Conservation (phyloP, 2,888 invertebrate genomes). For the Piscicola geometra region DNA sequence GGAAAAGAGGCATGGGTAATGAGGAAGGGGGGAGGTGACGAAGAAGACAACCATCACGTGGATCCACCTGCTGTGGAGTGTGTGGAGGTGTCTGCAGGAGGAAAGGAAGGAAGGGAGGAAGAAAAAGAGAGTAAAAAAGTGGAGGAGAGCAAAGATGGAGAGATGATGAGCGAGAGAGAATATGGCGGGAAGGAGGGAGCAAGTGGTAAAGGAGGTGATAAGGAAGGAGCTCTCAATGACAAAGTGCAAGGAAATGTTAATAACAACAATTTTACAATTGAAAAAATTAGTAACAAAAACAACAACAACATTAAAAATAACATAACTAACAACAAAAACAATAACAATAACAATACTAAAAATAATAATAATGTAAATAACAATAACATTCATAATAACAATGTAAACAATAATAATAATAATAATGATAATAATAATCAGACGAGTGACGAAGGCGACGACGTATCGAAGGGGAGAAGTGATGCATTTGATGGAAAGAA, state of each 20-base stretch:
- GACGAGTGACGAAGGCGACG: not conserved
- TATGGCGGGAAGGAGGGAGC: too few species aligned
- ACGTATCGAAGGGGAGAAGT: not conserved
- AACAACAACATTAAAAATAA: constrained; percentile 7
- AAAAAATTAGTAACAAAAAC: not conserved
- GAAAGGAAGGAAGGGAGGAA: too few species aligned
- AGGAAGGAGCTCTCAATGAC: too few species aligned
- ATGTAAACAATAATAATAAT: constrained; percentile 4
- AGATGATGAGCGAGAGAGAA: too few species aligned
- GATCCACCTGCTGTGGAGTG: too few species aligned
- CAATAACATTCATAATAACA: not conserved
- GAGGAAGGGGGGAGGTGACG: too few species aligned
- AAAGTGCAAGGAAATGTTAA: not conserved
- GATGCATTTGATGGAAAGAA: not conserved
- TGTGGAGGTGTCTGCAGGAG: too few species aligned
- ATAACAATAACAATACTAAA: constrained; percentile 3
- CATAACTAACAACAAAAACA: not conserved
- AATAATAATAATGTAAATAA: constrained; percentile 1
- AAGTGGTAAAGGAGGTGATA: too few species aligned
- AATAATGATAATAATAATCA: constrained; percentile 11
- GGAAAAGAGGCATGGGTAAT: too few species aligned
- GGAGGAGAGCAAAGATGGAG: too few species aligned
- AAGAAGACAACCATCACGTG: too few species aligned
- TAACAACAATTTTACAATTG: not conserved
- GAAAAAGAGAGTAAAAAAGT: too few species aligned